Percentiles rank a stretch among this genome's conserved stretches.
phyloP scores from a whole-genome alignment of 2,797 vertebrate genomes.

The Florisuga fusca region DNA sequence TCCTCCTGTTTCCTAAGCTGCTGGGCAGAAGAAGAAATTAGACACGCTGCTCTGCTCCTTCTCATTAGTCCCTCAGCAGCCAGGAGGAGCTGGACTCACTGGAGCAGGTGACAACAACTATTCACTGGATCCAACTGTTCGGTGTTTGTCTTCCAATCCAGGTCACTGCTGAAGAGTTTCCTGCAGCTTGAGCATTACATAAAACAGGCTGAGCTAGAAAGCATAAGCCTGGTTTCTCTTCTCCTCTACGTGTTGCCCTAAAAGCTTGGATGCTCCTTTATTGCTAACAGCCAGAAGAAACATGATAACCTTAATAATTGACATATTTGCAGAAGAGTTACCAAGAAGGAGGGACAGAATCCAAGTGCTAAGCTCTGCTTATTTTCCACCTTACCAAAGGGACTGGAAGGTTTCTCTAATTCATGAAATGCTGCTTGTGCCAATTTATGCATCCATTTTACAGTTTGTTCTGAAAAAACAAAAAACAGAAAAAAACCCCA shows the following conservation, averaged over 20 bases:
- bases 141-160: neutral
- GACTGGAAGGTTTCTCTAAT: neutral
- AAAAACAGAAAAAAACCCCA: neutral
- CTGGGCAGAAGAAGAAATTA: neutral
- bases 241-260: accelerated
- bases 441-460: neutral
- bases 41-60: neutral
- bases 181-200: neutral
- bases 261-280: neutral
- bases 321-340: neutral
- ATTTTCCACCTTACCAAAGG: neutral
- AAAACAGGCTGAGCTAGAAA: neutral
- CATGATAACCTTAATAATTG: neutral
- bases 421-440: neutral
- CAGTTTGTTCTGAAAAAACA: neutral
- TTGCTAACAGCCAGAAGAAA: neutral
- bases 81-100: neutral
- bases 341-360: neutral
- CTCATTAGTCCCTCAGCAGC: neutral
- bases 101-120: neutral
- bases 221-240: neutral
- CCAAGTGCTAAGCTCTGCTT: neutral
- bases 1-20: constrained; percentile 12
- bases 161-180: neutral
- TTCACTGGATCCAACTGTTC: neutral